Percentiles rank a stretch among this genome's conserved stretches.
phyloP scores from a whole-genome alignment of 53 echinoderm and acorn worm genomes.

The Actinopyga echinites region DNA sequence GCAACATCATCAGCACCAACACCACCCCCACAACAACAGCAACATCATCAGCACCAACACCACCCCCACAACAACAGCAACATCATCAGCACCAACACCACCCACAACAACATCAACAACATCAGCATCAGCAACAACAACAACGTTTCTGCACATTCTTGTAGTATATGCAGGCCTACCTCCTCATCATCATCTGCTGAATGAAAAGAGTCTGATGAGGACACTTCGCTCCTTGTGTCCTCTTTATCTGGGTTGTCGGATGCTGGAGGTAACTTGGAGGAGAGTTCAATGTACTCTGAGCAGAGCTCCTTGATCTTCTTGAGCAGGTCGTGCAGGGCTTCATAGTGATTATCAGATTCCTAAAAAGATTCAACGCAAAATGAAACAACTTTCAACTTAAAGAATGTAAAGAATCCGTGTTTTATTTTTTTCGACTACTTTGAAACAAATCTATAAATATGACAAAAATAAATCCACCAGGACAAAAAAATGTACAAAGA shows the following conservation, averaged over 20 bases:
- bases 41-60: no score
- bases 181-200: constrained; percentile 24
- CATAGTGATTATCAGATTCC: neutral
- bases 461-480: neutral
- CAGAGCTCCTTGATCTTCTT: constrained; percentile 37
- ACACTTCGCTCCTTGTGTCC: constrained; percentile 7
- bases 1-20: no score
- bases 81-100: no score
- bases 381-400: neutral
- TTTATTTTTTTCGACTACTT: neutral
- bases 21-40: no score
- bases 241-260: neutral
- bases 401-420: no score
- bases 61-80: no score
- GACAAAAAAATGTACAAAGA: no score
- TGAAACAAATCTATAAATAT: neutral
- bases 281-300: constrained; percentile 28
- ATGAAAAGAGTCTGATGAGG: constrained; percentile 38
- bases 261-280: neutral
- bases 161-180: no score
- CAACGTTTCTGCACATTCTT: no score
- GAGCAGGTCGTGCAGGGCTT: neutral
- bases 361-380: neutral
- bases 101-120: no score
- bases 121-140: no score